Percentiles rank a stretch among this genome's conserved stretches.
Evolutionary conservation across 2,888 invertebrate species (phyloP).

Genomic region (Cartodere bifasciata): DNA sequence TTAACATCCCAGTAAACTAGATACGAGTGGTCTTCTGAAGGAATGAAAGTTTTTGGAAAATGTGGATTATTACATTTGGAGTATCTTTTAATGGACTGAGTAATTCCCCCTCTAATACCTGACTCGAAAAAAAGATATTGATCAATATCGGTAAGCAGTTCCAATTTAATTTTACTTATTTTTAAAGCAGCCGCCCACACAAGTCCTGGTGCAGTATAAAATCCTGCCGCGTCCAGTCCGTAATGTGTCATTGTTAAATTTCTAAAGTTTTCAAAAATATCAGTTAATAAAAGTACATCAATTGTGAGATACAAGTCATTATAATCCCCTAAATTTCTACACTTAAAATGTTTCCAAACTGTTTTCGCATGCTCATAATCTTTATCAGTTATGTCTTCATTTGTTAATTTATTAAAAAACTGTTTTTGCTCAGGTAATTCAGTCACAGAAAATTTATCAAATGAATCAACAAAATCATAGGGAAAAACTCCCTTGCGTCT

Average conservation of each 20-base stretch:
- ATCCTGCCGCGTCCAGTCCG: background rate
- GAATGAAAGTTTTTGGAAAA: background rate
- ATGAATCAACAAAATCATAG: constrained; percentile 2
- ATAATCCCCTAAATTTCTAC: constrained; percentile 1
- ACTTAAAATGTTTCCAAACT: constrained; percentile 1
- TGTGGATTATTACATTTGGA: background rate
- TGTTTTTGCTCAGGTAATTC: background rate
- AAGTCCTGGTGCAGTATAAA: constrained; percentile 1
- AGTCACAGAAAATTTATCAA: background rate
- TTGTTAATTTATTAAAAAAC: constrained; percentile 1
- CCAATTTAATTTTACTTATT: background rate
- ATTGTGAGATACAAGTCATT: background rate
- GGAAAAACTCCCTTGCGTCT: constrained; percentile 3
- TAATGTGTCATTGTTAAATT: background rate
- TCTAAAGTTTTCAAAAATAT: constrained; percentile 5
- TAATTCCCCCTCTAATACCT: constrained; percentile 1
- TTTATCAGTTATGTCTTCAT: background rate
- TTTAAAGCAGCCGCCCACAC: background rate
- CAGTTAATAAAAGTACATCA: background rate
- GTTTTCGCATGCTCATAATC: constrained; percentile 3
- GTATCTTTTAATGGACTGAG: background rate
- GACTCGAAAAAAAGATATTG: background rate
- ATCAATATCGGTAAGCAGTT: background rate
- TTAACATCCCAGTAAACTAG: background rate
- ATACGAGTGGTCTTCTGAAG: background rate